Evolutionary conservation across 1,140 invertebrate genomes (phyloP), one percentile per base, ranked within the genome.

Genomic region (Drosophila lowei): DNA sequence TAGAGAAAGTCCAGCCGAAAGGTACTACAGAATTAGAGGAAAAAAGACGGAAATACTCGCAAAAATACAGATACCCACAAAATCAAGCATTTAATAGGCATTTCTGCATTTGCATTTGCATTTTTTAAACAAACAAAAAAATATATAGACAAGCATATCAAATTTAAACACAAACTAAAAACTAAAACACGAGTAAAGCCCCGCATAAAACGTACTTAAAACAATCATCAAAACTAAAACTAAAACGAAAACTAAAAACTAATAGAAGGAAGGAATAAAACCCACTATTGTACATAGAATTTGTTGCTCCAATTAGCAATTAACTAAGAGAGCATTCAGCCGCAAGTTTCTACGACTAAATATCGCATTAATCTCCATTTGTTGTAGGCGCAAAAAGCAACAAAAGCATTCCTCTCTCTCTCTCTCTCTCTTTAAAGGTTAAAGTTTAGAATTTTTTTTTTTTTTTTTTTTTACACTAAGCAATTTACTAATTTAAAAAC

Each of bases 241-340:
- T 41, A 54, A 48, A 28, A 47, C n/a, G 11, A n/a, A 54, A 44
- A 34, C 4, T 44, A 53, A 53, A 60, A 43, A 8, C 8, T 3
- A 30, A 30, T 25, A 47, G 11, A n/a, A 55, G 18, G 18, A 44
- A 38, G 0, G 34, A 53, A 53, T n/a, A n/a, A 66, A 43, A 8
- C 8, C 63, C 34, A 85, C 67, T 77, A 86, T 63, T 85, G 80
- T 85, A 85, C 50, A 84, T 78, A 78, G 58, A 76, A 73, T 67
- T 30, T 74, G 49, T 74, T 68, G 81, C 81, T 81, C 68, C 77
- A 85, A 85, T 85, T 86, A 65, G 77, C 81, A 86, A 84, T 72
- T 79, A 65, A 46, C 74, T 55, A 53, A 13, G 44, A 58, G 56
- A 67, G 77, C 62, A 25, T 70, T 71, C 64, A 62, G 66, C 71